A percentile compares a stretch with the other conserved stretches of the same genome.
phyloP scores from a whole-genome alignment of 1,140 invertebrate genomes.

The Notospermus geniculatus region DNA sequence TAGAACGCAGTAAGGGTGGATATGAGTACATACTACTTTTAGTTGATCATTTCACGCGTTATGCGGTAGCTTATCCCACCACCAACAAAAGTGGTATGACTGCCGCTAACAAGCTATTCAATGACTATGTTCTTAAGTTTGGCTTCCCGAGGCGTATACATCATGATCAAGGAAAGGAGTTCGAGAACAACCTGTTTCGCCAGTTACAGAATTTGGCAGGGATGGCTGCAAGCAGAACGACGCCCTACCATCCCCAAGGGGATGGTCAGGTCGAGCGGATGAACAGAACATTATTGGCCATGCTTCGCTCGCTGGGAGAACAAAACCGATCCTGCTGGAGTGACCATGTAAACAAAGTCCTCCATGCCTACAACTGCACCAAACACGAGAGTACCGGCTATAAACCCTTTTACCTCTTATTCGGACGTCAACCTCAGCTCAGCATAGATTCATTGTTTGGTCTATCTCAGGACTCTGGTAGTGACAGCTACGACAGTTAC shows the following conservation, averaged over 20 bases:
- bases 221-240: too few relatives aligned
- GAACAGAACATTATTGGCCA: conserved; percentile 15
- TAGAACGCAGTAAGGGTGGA: conserved; percentile 13
- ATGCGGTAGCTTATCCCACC: background rate
- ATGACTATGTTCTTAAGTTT: conserved; percentile 13
- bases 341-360: conserved; percentile 18
- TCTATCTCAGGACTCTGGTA: too few relatives aligned
- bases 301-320: conserved; percentile 18
- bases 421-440: conserved; percentile 16
- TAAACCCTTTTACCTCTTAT: conserved; percentile 19
- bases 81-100: background rate
- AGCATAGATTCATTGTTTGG: conserved; percentile 19
- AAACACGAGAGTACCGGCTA: conserved; percentile 19
- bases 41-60: conserved; percentile 8
- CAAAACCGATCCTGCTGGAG: conserved; percentile 23
- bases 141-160: conserved; percentile 9
- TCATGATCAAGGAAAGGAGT: conserved; percentile 22
- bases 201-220: too few relatives aligned
- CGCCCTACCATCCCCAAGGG: too few relatives aligned
- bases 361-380: conserved; percentile 25
- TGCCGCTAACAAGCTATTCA: conserved; percentile 10
- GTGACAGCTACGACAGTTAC: too few relatives aligned
- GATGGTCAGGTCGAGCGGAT: too few relatives aligned
- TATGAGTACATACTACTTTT: conserved; percentile 9
- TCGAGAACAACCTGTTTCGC: too few relatives aligned